These are phyloP conservation scores for Drosophila ezoana DNA, from an alignment of 2,888 invertebrate species.

Conservation along the genomic window DNA sequence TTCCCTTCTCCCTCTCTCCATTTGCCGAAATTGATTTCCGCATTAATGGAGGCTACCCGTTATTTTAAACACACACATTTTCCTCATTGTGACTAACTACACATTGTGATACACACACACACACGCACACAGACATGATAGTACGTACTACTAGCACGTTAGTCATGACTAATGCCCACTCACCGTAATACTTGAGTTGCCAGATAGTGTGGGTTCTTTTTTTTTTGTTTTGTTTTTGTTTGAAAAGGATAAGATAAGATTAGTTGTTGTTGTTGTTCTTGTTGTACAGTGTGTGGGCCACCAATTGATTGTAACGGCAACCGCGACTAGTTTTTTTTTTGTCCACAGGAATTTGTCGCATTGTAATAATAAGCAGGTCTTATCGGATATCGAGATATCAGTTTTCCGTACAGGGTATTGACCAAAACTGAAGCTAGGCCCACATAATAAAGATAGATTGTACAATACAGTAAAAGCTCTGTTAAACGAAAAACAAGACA, in stretches of 20 bases:
- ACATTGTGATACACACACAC: conserved; percentile 1
- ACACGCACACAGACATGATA: neutral
- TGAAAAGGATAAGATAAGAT: conserved; percentile 72
- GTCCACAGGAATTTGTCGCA: conserved; percentile 21
- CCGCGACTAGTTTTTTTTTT: conserved; percentile 1
- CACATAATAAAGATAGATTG: no score
- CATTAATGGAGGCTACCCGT: no score
- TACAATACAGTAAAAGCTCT: no score
- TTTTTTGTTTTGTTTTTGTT: conserved; percentile 36
- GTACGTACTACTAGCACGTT: conserved; percentile 13
- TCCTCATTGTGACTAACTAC: conserved; percentile 25
- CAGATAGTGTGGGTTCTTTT: conserved; percentile 57
- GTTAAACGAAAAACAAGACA: no score
- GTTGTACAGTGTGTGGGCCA: conserved; percentile 3
- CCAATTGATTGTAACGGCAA: conserved; percentile 22
- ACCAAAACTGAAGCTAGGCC: neutral
- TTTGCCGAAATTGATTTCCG: no score
- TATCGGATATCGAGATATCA: conserved; percentile 29
- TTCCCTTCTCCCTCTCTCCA: no score
- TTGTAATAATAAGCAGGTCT: conserved; percentile 22
- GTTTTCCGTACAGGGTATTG: conserved; percentile 1
- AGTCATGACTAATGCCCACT: conserved; percentile 45
- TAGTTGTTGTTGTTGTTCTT: conserved; percentile 16
- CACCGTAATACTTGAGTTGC: conserved; percentile 32
- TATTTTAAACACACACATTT: neutral